These are phyloP conservation scores for Erythrocercus mccallii DNA, from an alignment of 2,113 vertebrate genomes.

Conservation along the genomic window DNA sequence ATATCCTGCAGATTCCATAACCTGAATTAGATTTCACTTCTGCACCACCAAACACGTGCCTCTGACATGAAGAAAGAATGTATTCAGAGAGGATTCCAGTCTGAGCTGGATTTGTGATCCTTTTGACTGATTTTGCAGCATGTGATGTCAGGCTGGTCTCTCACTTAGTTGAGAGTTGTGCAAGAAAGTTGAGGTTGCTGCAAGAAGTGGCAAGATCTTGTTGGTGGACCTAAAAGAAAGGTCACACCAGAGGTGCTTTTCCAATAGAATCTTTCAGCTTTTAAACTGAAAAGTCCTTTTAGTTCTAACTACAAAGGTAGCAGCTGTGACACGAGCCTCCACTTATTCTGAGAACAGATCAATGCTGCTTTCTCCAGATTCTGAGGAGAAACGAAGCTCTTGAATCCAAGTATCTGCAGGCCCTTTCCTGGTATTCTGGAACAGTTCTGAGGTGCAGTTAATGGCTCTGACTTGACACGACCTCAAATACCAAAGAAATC, in stretches of 20 bases:
- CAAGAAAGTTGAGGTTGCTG: neutral
- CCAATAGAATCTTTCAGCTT: neutral
- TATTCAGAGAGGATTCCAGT: neutral
- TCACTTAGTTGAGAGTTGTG: neutral
- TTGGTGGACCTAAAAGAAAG: neutral
- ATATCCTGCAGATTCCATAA: neutral
- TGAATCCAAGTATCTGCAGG: neutral
- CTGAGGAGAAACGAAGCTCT: neutral
- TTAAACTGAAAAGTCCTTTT: neutral
- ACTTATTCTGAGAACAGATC: neutral
- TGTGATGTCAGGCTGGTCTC: accelerated
- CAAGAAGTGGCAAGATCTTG: neutral
- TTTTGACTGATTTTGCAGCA: neutral
- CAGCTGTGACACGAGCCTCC: neutral
- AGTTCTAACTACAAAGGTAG: neutral
- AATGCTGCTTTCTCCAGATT: neutral
- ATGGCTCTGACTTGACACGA: neutral
- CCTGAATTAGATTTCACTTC: neutral
- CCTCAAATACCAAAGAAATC: neutral
- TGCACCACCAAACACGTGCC: neutral
- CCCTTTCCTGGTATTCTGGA: neutral
- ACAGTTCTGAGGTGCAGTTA: neutral
- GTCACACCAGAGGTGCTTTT: neutral
- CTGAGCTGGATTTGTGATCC: neutral
- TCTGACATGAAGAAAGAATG: neutral